Base-by-base conservation (phyloP, 2,888 invertebrate genomes). In the Oscheius sp. region DNA sequence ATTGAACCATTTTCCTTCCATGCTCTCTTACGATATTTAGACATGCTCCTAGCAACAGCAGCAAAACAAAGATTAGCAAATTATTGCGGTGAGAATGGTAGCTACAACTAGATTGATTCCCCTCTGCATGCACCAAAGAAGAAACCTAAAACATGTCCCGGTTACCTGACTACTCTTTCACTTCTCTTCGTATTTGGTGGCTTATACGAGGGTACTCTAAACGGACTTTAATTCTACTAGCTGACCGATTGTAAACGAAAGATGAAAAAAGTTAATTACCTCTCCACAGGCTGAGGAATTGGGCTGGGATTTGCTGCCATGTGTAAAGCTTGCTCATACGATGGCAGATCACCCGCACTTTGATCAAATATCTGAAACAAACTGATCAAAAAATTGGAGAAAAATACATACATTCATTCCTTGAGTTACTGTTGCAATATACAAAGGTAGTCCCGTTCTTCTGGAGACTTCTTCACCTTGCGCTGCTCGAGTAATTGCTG, bases 301-400 rank as follows among this genome's bases (percentile, higher is more conserved):
- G 56, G 56, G 22, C 44, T 45, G 1, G 65, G 54, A 38, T 33
- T 68, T 41, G 50, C 36, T 45, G 71, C 73, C 76, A 78, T 76
- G n/a, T 64, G 67, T 14, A 76, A 50, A 17, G 78, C 78, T 65
- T 78, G 70, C 32, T 76, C 78, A 61, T 78, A 78, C 12, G 78
- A 73, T 56, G 78, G 78, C 20, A 78, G 49, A 47, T 76, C 74
- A 45, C 73, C 71, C 56, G 69, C 68, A 67, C 45, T 67, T 66
- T 44, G 41, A 3, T 59, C 41, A 49, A 66, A 70, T 3, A 74
- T 65, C 74, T 74, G 47, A 44, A 67, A 50, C 6, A 41, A 9
- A 12, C 8, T 59, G n/a, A 14, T 20, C 20, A 49, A 49, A 22
- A 3, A 8, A 8, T 20, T 24, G 49, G 20, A 22, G 14, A 22